Conservation (phyloP, 2,113 vertebrate genomes). For the Meles meles region DNA sequence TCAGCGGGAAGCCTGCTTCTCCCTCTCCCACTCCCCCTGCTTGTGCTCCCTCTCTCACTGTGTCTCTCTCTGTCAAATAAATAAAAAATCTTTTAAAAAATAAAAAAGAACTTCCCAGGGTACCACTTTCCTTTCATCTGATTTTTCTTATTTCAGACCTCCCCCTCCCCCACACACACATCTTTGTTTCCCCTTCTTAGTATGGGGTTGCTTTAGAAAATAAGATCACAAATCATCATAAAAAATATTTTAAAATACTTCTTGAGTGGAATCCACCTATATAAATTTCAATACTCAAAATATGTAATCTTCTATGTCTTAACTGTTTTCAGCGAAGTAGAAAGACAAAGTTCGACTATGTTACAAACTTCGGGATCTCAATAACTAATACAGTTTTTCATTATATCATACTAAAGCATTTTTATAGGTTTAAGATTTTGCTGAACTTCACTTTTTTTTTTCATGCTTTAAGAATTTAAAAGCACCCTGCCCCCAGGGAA, state of each 20-base stretch:
- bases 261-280: neutral
- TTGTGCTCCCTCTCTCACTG: too few relatives aligned
- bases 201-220: neutral
- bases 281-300: neutral
- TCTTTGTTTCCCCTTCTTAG: neutral
- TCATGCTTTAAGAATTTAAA: neutral
- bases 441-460: neutral
- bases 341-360: neutral
- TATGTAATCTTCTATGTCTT: neutral
- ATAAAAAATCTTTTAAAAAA: too few relatives aligned
- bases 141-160: neutral
- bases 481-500: neutral
- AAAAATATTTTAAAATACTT: neutral
- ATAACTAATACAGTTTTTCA: neutral
- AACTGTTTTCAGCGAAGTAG: neutral
- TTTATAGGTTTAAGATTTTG: neutral
- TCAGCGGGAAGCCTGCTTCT: too few relatives aligned
- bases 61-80: too few relatives aligned
- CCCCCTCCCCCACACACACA: too few relatives aligned
- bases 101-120: neutral
- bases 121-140: neutral
- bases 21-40: too few relatives aligned
- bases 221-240: neutral
- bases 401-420: neutral
- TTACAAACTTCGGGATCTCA: neutral